phyloP scores from a whole-genome alignment of 2,113 vertebrate genomes.

The Tympanuchus pallidicinctus region DNA sequence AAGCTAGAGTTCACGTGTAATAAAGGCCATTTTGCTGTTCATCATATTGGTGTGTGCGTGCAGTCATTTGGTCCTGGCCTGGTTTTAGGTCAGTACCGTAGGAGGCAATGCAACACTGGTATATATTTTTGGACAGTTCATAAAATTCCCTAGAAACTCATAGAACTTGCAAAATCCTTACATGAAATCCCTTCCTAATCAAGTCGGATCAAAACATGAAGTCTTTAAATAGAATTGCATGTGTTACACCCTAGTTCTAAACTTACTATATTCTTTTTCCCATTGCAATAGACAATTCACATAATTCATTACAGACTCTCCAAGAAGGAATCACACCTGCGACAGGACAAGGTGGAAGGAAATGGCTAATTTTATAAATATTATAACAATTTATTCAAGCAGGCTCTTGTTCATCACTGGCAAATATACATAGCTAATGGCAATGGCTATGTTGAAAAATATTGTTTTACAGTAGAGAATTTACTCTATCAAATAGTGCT shows the following conservation, averaged over 20 bases:
- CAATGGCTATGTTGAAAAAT: no score
- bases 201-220: not conserved
- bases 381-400: not conserved
- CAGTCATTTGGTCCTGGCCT: no score
- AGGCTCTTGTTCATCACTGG: no score
- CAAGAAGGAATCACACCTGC: not conserved
- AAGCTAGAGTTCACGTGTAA: no score
- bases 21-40: no score
- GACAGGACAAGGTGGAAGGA: not conserved
- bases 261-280: not conserved
- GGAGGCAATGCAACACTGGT: no score
- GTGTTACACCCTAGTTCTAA: not conserved
- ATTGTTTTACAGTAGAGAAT: no score
- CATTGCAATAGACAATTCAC: not conserved
- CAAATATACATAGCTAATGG: no score
- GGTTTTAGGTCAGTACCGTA: no score
- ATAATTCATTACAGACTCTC: not conserved
- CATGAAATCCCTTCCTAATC: not conserved
- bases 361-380: not conserved
- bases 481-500: no score
- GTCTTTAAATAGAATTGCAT: not conserved
- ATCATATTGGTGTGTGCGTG: no score
- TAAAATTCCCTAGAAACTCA: not conserved
- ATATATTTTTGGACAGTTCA: not conserved
- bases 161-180: not conserved